Evolutionary conservation across 1,140 invertebrate species (phyloP).

Genomic region (Ostrea denselamellosa): DNA sequence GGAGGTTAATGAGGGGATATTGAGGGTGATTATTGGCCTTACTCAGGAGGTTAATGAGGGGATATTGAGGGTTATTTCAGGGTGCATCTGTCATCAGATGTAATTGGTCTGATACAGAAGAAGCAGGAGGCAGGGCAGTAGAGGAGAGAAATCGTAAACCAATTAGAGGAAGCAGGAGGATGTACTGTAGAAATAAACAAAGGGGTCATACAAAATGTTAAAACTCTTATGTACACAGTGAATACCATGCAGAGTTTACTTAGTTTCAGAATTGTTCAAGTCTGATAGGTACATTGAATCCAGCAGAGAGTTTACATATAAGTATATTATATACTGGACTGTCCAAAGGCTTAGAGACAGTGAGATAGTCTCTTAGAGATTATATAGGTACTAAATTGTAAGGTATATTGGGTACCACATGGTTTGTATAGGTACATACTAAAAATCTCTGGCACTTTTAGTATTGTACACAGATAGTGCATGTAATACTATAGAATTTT

Average conservation of each 20-base stretch:
- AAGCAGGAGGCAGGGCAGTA: background rate
- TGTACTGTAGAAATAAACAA: no score
- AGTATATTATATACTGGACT: no score
- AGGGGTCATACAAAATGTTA: no score
- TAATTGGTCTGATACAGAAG: background rate
- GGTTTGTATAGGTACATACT: no score
- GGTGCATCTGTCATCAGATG: constrained; percentile 18
- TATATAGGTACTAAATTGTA: no score
- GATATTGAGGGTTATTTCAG: background rate
- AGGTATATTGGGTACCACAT: no score
- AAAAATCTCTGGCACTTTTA: no score
- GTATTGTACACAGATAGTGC: no score
- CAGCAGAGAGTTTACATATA: background rate
- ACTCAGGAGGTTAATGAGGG: background rate
- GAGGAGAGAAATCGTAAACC: constrained; percentile 6
- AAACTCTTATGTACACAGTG: background rate
- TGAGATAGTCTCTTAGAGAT: no score
- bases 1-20: constrained; percentile 5
- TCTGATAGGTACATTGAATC: background rate
- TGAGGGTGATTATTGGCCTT: background rate
- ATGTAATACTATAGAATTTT: no score
- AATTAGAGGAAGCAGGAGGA: background rate
- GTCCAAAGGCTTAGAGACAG: no score
- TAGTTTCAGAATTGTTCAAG: background rate
- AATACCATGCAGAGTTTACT: no score